Evolutionary conservation across 2,797 vertebrate genomes (phyloP), one percentile per base, ranked within the genome.

Genomic region (Lutjanus argentimaculatus): DNA sequence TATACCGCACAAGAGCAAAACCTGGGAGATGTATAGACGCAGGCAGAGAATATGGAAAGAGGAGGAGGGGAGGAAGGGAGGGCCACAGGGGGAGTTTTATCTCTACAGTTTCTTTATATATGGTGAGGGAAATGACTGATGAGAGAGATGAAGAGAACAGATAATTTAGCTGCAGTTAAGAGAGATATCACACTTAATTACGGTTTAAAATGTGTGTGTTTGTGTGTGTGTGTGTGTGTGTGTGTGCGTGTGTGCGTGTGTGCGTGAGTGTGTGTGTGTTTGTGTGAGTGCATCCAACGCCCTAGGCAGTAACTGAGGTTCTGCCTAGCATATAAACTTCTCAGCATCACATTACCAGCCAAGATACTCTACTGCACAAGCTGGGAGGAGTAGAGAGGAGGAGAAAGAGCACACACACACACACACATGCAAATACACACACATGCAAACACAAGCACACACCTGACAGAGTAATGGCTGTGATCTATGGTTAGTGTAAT

Each of bases 111-210:
- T 75, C 52, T 70, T 73, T 73, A 75, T 64, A 75, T 69, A 72
- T 57, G 71, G 58, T 25, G 53, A 59, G 46, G 51, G 66, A 80
- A 77, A 82, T 30, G 53, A 72, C 19, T 82, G 72, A 79, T 73
- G 68, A 83, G 72, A 71, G 66, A 80, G 82, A 78, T 51, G 82
- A 80, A 42, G 69, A 78, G 81, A 84, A 65, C 77, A 78, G 77
- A 89, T 86, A 62, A 87, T 91, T 87, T 85, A 82, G 68, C 74
- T 72, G 78, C 22, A 70, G 87, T 86, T 91, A 85, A 81, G 59
- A 74, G 72, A 59, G 71, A 89, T 79, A 88, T 87, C 84, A 87
- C 70, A 83, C 56, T 84, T 85, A 81, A 92, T 92, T 85, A 85
- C 79, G 69, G 61, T 80, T 83, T 72, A 74, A 66, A 77, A 25